Percentiles rank a stretch among this genome's conserved stretches.
phyloP scores from a whole-genome alignment of 2,888 invertebrate genomes.

The Eumacrocentrus americanus region DNA sequence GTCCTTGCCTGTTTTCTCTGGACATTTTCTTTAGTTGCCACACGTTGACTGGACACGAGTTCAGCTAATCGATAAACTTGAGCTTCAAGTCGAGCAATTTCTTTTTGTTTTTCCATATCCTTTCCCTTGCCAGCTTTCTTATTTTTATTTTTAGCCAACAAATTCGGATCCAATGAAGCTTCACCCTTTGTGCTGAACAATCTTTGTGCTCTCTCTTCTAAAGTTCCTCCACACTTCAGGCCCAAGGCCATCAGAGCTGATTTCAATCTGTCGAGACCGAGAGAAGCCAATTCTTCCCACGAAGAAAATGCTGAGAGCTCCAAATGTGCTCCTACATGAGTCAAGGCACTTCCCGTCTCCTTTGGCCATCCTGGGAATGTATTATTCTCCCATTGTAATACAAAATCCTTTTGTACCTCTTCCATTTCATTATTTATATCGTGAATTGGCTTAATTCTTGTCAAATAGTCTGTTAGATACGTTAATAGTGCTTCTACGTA shows the following conservation, averaged over 20 bases:
- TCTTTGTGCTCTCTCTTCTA: conserved; percentile 96
- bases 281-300: conserved; percentile 94
- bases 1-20: conserved; percentile 97
- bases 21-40: conserved; percentile 96
- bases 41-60: conserved; percentile 82
- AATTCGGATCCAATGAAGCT: conserved; percentile 86
- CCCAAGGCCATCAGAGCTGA: conserved; percentile 96
- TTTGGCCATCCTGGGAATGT: conserved; percentile 96
- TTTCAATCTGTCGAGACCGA: conserved; percentile 96
- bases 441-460: conserved; percentile 83
- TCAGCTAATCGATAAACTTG: conserved; percentile 89
- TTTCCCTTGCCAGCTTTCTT: conserved; percentile 69
- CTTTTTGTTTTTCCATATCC: conserved; percentile 77
- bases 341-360: conserved; percentile 91
- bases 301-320: conserved; percentile 98
- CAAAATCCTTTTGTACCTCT: conserved; percentile 79
- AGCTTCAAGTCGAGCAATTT: conserved; percentile 86
- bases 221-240: conserved; percentile 96
- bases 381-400: conserved; percentile 86
- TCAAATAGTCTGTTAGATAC: conserved; percentile 84
- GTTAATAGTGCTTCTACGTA: conserved; percentile 85
- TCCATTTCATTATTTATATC: conserved; percentile 83
- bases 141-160: conserved; percentile 89
- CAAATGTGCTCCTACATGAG: conserved; percentile 94
- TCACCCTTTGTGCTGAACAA: conserved; percentile 96